Percentiles rank a stretch among this genome's conserved stretches.
phyloP scores from a whole-genome alignment of 2,113 vertebrate genomes.

The Mesoclemmys tuberculata region DNA sequence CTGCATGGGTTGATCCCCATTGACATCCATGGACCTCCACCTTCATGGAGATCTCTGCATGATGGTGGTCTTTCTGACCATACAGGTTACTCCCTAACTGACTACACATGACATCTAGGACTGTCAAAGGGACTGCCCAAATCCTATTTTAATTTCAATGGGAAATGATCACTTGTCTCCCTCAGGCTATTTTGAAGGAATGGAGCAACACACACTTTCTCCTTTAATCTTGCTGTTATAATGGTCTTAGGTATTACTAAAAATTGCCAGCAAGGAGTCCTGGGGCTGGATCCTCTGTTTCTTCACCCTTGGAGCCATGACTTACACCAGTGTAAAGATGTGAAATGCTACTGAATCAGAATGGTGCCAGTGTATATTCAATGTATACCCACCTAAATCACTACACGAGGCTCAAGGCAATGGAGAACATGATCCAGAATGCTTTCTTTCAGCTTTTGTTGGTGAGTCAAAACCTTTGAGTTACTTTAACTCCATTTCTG shows the following conservation, averaged over 20 bases:
- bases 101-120: not conserved
- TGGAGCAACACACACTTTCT: too few species aligned
- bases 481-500: not conserved
- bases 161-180: too few species aligned
- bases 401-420: not conserved
- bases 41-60: too few species aligned
- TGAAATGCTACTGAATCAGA: not conserved
- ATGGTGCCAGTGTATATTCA: not conserved
- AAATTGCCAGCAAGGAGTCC: too few species aligned
- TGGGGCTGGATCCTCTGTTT: not conserved
- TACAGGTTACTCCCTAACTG: not conserved
- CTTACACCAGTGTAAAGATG: not conserved
- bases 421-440: not conserved
- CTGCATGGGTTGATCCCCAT: too few species aligned
- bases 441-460: not conserved
- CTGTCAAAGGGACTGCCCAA: not conserved
- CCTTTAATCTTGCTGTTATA: too few species aligned
- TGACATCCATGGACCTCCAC: not conserved
- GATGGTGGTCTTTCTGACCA: not conserved
- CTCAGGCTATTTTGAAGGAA: not conserved
- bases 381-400: fast-evolving
- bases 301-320: not conserved
- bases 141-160: too few species aligned
- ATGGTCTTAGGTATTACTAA: too few species aligned
- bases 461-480: not conserved